Conservation (phyloP, 2,888 invertebrate genomes). For the Hemithea aestivaria region DNA sequence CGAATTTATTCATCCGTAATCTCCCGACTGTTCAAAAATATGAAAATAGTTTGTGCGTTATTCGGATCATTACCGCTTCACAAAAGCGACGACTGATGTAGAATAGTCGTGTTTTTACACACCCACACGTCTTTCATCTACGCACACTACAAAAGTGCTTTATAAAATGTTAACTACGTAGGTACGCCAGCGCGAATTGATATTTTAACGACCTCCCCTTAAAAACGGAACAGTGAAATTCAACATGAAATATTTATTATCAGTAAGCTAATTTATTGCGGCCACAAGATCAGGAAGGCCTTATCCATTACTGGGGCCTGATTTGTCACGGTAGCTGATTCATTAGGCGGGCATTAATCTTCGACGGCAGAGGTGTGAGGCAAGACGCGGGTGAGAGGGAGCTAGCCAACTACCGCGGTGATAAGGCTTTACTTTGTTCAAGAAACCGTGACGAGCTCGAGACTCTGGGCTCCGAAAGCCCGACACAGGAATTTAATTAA, state of each 20-base stretch:
- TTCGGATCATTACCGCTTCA: slow-evolving; percentile 35
- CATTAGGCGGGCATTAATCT: slow-evolving; percentile 69
- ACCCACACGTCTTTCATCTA: slow-evolving; percentile 7
- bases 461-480: slow-evolving; percentile 49
- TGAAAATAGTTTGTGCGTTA: slow-evolving; percentile 24
- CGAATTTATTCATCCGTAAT: slow-evolving; percentile 4
- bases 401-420: slow-evolving; percentile 51
- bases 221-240: slow-evolving; percentile 23
- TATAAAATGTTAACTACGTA: slow-evolving; percentile 7
- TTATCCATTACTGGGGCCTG: slow-evolving; percentile 65
- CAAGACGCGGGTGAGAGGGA: slow-evolving; percentile 27
- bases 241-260: slow-evolving; percentile 43
- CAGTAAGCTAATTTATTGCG: slow-evolving; percentile 55
- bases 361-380: slow-evolving; percentile 42
- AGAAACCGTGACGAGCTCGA: slow-evolving; percentile 58
- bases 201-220: slow-evolving; percentile 1
- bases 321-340: slow-evolving; percentile 73
- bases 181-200: neutral
- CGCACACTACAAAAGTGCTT: slow-evolving; percentile 10
- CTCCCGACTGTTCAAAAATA: slow-evolving; percentile 1
- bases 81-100: slow-evolving; percentile 30
- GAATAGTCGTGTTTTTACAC: slow-evolving; percentile 26
- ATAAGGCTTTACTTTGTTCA: slow-evolving; percentile 66
- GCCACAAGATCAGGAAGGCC: slow-evolving; percentile 56
- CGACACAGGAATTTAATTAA: slow-evolving; percentile 70